These are phyloP conservation scores for Ceratotherium simum DNA, from an alignment of 2,113 vertebrate genomes.

Conservation along the genomic window DNA sequence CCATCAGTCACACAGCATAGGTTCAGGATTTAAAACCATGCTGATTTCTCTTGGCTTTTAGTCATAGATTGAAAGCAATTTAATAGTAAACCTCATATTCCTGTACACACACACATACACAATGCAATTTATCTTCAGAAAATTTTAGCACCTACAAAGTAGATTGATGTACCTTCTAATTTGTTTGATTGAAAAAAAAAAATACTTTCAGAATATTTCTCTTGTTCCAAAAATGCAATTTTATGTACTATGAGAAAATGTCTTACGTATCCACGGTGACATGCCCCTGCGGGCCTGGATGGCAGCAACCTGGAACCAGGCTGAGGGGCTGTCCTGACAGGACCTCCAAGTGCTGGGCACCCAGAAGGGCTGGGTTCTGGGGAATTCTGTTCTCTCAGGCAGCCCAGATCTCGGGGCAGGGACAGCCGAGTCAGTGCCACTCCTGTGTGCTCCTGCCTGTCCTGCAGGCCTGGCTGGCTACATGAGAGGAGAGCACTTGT, in stretches of 20 bases:
- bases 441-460: rapidly evolving
- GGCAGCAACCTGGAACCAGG: not conserved
- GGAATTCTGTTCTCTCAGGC: not conserved
- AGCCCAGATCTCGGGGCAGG: not conserved
- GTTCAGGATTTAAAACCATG: not conserved
- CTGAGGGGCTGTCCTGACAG: not conserved
- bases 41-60: conserved; percentile 21
- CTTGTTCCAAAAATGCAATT: not conserved
- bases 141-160: not conserved
- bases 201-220: not conserved
- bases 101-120: not conserved
- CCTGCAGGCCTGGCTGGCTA: not conserved
- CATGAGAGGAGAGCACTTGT: not conserved
- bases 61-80: not conserved
- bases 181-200: not conserved
- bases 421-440: not conserved
- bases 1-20: not conserved
- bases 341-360: not conserved
- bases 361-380: not conserved
- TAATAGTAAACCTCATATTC: not conserved
- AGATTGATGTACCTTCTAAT: not conserved
- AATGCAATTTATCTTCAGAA: not conserved
- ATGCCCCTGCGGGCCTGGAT: too few relatives aligned
- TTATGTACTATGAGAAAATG: not conserved
- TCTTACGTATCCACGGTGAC: not conserved